Evolutionary conservation across 2,797 vertebrate species (phyloP).

Genomic region (Karalla daura): DNA sequence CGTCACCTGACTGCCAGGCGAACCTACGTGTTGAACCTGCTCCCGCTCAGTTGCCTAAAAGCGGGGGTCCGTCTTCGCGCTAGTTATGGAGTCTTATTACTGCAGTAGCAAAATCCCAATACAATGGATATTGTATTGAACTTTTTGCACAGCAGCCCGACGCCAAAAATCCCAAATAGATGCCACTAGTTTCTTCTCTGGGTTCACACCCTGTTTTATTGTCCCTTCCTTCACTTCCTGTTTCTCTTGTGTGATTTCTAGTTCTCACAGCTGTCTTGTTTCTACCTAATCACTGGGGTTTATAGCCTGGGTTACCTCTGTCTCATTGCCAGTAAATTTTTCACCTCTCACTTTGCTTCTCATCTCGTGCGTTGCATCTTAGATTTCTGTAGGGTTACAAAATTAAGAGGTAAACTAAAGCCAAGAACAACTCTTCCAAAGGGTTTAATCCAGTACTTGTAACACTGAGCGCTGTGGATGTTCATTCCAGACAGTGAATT

Average conservation of each 20-base stretch:
- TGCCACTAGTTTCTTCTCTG: neutral
- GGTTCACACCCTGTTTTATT: no score
- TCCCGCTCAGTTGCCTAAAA: neutral
- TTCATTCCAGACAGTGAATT: neutral
- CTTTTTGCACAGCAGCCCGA: neutral
- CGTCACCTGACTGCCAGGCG: constrained; percentile 4
- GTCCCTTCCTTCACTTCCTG: no score
- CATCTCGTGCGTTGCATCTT: no score
- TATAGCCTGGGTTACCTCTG: no score
- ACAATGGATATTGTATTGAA: neutral
- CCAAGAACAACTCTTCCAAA: neutral
- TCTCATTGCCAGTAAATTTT: no score
- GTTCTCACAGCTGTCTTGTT: no score
- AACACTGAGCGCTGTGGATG: neutral
- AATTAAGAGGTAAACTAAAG: neutral
- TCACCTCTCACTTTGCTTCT: no score
- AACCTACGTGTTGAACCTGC: neutral
- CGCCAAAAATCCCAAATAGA: neutral
- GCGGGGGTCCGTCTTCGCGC: no score
- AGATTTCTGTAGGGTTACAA: neutral
- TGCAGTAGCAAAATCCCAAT: no score
- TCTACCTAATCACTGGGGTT: no score
- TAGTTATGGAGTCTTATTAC: no score
- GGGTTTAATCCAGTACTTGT: neutral
- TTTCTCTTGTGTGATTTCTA: no score